Evolutionary conservation across 2,797 vertebrate species (phyloP).

Genomic region (Anniella stebbinsi): DNA sequence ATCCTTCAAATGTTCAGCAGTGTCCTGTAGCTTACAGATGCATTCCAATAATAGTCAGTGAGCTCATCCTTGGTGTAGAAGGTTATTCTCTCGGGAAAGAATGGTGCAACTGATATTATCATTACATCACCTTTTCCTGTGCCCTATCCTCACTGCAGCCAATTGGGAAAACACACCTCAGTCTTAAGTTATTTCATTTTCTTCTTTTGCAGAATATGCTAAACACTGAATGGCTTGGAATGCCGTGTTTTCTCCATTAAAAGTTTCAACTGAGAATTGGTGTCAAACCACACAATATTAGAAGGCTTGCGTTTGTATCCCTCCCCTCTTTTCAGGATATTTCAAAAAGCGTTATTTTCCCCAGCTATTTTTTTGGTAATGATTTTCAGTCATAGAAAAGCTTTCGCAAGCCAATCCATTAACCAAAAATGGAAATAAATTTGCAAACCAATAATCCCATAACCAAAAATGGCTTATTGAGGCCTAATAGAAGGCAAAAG

Average conservation of each 20-base stretch:
- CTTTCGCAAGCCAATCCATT: neutral
- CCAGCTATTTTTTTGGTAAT: neutral
- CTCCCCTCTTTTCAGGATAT: neutral
- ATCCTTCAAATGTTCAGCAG: conserved; percentile 68
- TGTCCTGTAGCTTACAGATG: conserved; percentile 86
- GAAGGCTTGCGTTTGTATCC: neutral
- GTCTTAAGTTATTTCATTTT: conserved; percentile 54
- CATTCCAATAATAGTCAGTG: conserved; percentile 87
- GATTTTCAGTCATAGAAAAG: neutral
- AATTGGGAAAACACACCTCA: conserved; percentile 80
- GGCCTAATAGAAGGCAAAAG: neutral
- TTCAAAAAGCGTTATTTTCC: neutral
- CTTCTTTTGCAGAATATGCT: conserved; percentile 48
- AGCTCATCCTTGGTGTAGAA: conserved; percentile 90
- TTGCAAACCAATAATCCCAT: neutral
- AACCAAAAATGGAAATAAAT: neutral
- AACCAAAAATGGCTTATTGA: neutral
- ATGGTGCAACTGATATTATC: conserved; percentile 93
- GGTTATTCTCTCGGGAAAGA: conserved; percentile 84
- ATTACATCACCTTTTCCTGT: conserved; percentile 95
- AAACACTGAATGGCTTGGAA: conserved; percentile 33
- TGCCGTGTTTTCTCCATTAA: conserved; percentile 19
- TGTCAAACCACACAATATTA: conserved; percentile 16
- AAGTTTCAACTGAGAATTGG: conserved; percentile 30
- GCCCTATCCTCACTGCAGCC: conserved; percentile 85